Conservation (phyloP, 2,888 invertebrate genomes). For the Lycophotia porphyrea region DNA sequence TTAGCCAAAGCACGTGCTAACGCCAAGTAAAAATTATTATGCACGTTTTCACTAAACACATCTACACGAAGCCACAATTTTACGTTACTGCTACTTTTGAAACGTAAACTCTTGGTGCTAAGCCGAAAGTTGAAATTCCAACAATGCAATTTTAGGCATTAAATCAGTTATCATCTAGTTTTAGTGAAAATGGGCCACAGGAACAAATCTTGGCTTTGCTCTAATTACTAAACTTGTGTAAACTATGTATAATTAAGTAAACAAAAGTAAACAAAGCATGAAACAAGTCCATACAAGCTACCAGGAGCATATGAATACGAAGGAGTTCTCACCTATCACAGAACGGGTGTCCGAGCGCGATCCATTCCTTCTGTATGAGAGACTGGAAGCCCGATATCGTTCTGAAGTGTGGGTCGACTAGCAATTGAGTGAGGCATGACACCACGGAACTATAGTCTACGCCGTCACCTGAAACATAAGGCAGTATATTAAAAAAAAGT, state of each 20-base stretch:
- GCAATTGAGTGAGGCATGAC: conserved; percentile 96
- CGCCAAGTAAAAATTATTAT: background rate
- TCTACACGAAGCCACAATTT: background rate
- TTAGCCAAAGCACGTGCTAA: background rate
- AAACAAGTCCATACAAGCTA: conserved; percentile 15
- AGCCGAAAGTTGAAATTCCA: background rate
- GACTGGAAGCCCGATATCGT: conserved; percentile 97
- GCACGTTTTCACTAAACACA: background rate
- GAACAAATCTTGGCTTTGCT: background rate
- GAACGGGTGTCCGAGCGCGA: conserved; percentile 97
- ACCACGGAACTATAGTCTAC: conserved; percentile 97
- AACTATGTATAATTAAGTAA: background rate
- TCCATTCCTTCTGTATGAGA: conserved; percentile 98
- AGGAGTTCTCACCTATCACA: conserved; percentile 87
- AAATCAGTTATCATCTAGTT: background rate
- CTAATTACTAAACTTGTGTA: background rate
- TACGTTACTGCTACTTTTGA: background rate
- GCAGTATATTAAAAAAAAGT: background rate
- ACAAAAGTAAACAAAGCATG: background rate
- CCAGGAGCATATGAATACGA: conserved; percentile 22
- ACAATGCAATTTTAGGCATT: background rate
- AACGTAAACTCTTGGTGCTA: background rate
- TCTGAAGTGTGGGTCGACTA: conserved; percentile 95
- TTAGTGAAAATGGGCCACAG: background rate
- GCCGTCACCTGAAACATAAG: conserved; percentile 92